Percentiles rank a stretch among this genome's conserved stretches.
Evolutionary conservation across 2,888 invertebrate genomes (phyloP).

Genomic region (Operophtera brumata): DNA sequence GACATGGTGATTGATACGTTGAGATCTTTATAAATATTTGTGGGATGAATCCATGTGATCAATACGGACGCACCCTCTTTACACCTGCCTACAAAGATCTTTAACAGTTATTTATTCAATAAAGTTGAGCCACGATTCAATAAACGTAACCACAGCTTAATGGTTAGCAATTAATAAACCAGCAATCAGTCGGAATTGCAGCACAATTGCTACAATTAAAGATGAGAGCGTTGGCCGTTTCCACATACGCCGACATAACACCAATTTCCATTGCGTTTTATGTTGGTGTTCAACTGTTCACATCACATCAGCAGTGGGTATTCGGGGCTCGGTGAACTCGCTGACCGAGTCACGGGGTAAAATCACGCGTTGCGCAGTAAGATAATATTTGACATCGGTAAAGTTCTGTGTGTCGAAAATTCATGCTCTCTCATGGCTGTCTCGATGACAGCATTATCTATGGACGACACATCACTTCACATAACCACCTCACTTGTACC

Average conservation of each 20-base stretch:
- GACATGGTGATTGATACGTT: neutral
- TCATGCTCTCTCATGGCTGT: too few relatives aligned
- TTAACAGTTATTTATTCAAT: constrained; percentile 16
- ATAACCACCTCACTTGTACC: too few relatives aligned
- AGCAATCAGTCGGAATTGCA: constrained; percentile 31
- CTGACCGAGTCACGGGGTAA: too few relatives aligned
- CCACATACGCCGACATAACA: neutral
- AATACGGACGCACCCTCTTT: neutral
- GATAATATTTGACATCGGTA: too few relatives aligned
- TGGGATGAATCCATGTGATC: too few relatives aligned
- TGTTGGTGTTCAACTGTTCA: neutral
- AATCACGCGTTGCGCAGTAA: too few relatives aligned
- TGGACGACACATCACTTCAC: too few relatives aligned
- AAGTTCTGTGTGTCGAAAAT: too few relatives aligned
- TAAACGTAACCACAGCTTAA: constrained; percentile 30
- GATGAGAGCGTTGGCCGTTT: constrained; percentile 32
- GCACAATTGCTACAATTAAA: constrained; percentile 44
- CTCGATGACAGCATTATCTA: too few relatives aligned
- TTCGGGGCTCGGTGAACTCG: too few relatives aligned
- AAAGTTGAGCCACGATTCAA: constrained; percentile 29
- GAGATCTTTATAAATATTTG: neutral
- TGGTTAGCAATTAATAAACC: constrained; percentile 37
- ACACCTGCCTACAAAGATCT: neutral
- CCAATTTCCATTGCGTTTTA: neutral
- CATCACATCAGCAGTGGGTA: too few relatives aligned